Conservation (phyloP, 1,140 invertebrate species). For the Euura saliciscinereae region DNA sequence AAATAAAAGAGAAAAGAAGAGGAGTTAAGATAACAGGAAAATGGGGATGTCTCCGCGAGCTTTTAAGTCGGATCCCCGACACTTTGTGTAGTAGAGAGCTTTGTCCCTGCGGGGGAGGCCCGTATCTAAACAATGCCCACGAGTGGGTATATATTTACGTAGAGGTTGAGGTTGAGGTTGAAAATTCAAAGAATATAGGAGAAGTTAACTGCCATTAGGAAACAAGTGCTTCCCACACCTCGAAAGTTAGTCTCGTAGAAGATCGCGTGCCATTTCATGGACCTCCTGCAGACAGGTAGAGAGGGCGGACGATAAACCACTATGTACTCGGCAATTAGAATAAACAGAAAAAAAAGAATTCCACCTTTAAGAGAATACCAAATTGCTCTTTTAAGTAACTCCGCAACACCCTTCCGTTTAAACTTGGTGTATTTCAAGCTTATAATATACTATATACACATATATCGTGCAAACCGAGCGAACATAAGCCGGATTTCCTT, state of each 20-base stretch:
- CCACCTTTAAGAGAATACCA: no score
- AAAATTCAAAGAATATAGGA: neutral
- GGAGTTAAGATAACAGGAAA: neutral
- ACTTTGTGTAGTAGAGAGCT: neutral
- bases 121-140: neutral
- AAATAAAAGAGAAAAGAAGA: neutral
- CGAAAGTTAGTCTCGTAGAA: no score
- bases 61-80: neutral
- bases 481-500: conserved; percentile 5
- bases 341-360: no score
- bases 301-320: no score
- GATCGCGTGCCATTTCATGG: no score
- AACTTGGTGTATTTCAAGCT: no score
- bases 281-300: no score
- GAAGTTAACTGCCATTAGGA: conserved; percentile 7
- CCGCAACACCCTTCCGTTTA: no score
- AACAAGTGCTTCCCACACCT: neutral
- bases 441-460: no score
- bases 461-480: neutral
- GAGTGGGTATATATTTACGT: conserved; percentile 3
- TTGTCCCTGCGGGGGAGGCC: neutral
- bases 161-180: neutral
- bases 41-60: conserved; percentile 4
- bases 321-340: conserved; percentile 10
- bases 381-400: no score